Evolutionary conservation across 2,797 vertebrate species (phyloP).

Genomic region (Poecilia velifera): DNA sequence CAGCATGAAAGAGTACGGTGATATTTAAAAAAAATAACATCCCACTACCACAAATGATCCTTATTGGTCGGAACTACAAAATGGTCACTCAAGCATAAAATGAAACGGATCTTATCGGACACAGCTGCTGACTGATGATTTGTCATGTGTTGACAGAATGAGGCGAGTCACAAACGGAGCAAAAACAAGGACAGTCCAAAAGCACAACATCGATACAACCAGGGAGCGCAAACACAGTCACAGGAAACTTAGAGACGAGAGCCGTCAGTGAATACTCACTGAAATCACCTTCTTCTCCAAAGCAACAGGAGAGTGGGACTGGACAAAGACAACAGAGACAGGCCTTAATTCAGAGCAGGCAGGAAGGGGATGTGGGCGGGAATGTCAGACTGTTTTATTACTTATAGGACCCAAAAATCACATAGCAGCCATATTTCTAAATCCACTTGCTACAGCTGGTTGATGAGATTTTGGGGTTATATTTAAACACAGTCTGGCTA

Average conservation of each 20-base stretch:
- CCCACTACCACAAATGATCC: slow-evolving; percentile 39
- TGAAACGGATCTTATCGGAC: neutral
- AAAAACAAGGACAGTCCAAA: slow-evolving; percentile 43
- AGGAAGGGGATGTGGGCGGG: slow-evolving; percentile 8
- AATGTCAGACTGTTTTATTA: neutral
- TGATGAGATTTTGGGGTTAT: neutral
- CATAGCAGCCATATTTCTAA: neutral
- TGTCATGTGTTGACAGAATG: slow-evolving; percentile 47
- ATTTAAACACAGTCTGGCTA: neutral
- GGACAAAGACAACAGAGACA: slow-evolving; percentile 81
- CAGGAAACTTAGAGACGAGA: slow-evolving; percentile 49
- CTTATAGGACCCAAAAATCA: neutral
- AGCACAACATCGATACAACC: slow-evolving; percentile 58
- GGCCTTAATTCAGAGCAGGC: slow-evolving; percentile 67
- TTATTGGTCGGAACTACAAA: slow-evolving; percentile 29
- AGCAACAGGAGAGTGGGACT: slow-evolving; percentile 88
- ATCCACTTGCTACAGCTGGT: neutral
- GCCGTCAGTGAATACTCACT: slow-evolving; percentile 85
- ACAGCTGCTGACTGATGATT: slow-evolving; percentile 16
- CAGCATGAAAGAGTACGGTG: slow-evolving; percentile 6
- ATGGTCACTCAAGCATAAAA: slow-evolving; percentile 14
- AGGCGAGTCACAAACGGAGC: slow-evolving; percentile 39
- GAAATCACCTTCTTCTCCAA: slow-evolving; percentile 87
- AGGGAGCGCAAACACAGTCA: slow-evolving; percentile 62
- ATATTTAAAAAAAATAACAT: slow-evolving; percentile 8